A percentile compares a stretch with the other conserved stretches of the same genome.
phyloP scores from a whole-genome alignment of 2,797 vertebrate genomes.

The Rhabdophis nuchalis region DNA sequence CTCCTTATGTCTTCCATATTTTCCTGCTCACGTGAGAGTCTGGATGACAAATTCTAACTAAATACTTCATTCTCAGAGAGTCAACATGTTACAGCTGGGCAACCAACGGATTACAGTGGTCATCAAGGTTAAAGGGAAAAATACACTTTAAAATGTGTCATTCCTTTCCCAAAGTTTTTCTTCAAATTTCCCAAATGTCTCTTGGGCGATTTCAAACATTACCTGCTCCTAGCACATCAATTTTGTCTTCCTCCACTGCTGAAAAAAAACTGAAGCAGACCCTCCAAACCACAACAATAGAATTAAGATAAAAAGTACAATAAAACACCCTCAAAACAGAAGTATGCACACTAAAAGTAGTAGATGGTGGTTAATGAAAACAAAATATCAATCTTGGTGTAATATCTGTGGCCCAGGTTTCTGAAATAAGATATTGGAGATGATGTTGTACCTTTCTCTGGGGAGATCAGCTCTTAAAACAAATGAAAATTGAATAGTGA shows the following conservation, averaged over 20 bases:
- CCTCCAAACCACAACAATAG: not conserved
- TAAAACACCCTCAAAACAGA: constrained; percentile 1
- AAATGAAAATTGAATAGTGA: not conserved
- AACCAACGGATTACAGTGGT: not conserved
- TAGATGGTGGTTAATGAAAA: not conserved
- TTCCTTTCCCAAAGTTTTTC: not conserved
- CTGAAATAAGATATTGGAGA: not conserved
- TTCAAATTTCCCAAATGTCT: not conserved
- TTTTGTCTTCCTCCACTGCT: not conserved
- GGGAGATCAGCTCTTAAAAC: not conserved
- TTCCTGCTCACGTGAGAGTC: not conserved
- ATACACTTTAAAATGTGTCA: not conserved
- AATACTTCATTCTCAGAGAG: not conserved
- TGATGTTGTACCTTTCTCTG: not conserved
- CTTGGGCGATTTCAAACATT: not conserved
- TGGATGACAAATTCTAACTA: not conserved
- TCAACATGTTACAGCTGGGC: not conserved
- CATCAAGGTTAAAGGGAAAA: not conserved
- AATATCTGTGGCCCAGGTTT: not conserved
- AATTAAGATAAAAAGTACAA: not conserved
- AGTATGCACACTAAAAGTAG: not conserved
- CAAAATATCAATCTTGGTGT: not conserved
- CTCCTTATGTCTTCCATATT: not conserved
- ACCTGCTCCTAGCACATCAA: not conserved
- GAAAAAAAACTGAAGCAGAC: not conserved